phyloP scores from a whole-genome alignment of 2,888 invertebrate genomes.

The Tipula unca region DNA sequence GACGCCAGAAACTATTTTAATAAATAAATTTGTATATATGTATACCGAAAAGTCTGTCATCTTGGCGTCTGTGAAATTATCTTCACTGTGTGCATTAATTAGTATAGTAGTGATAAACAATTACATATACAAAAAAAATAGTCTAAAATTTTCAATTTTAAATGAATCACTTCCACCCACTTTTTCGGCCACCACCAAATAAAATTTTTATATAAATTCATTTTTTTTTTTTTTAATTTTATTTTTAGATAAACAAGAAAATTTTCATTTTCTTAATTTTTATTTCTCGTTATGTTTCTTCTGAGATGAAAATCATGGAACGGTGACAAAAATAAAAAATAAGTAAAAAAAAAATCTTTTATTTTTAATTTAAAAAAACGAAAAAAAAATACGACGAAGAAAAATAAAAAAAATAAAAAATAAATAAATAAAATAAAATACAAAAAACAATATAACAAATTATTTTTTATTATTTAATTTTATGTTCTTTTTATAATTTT shows the following conservation, averaged over 20 bases:
- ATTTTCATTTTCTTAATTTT: not conserved
- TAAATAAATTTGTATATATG: too few species aligned
- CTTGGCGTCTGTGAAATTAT: not conserved
- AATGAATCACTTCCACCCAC: conserved; percentile 4
- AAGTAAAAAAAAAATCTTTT: not conserved
- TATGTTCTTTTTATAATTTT: not conserved
- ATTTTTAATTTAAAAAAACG: not conserved
- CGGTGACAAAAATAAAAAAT: conserved; percentile 25
- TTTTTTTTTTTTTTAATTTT: not conserved
- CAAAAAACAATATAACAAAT: not conserved
- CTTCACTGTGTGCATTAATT: not conserved
- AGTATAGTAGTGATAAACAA: not conserved
- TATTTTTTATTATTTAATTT: not conserved
- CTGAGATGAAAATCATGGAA: conserved; percentile 25
- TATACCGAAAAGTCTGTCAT: not conserved
- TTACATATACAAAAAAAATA: not conserved
- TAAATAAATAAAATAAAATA: too few species aligned
- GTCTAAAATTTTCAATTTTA: not conserved
- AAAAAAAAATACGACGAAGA: not conserved
- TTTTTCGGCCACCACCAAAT: not conserved
- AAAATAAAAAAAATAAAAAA: not conserved
- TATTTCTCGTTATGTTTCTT: not conserved
- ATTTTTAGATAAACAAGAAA: conserved; percentile 17
- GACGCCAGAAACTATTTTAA: not conserved
- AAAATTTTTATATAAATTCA: not conserved